Evolutionary conservation across 1,140 invertebrate species (phyloP), one percentile per base, ranked within the genome.

Genomic region (Drosophila guanche): DNA sequence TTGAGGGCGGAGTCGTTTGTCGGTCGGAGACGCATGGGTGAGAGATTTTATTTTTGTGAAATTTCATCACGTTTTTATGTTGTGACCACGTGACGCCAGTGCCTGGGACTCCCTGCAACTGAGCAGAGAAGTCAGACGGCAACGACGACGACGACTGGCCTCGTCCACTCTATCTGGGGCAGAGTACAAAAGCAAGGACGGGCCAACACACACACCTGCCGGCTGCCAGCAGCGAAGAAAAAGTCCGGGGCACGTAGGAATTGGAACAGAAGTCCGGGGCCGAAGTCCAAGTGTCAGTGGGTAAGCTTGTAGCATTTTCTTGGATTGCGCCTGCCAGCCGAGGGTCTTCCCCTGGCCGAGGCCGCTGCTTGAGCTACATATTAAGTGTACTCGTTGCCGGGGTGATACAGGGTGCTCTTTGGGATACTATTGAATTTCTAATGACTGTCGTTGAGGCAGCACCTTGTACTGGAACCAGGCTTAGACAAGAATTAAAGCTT

Each of bases 61-160:
- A 90, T 89, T 90, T 89, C 78, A 90, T 90, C 89, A 90, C 89
- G 89, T 90, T 90, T 90, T 90, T 90, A 90, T 90, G 89, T 90
- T 90, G 85, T 90, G 89, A 90, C 89, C 89, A 90, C 89, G 89
- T 90, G 89, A 90, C 89, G 89, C 89, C 89, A 79, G 56, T 70
- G 77, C 56, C 79, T 63, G 73, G 76, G 56, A 65, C 80, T 37
- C 33, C 33, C 10, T 12, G 33, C 8, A 10, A 37, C 10, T 10
- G 33, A 12, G 33, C 33, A 37, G 5, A 27, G 33, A 8, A 33
- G 29, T 3, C 8, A 33, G 29, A 33, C 29, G 8, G 16, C 0
- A 20, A 20, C 16, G 16, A 20, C 16, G 16, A 20, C 29, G 29
- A 10, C 10, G 33, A 37, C 1, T 48, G 56, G 52, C 46, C 40